Conservation (phyloP, 2,888 invertebrate genomes). For the Dioctria rufipes region DNA sequence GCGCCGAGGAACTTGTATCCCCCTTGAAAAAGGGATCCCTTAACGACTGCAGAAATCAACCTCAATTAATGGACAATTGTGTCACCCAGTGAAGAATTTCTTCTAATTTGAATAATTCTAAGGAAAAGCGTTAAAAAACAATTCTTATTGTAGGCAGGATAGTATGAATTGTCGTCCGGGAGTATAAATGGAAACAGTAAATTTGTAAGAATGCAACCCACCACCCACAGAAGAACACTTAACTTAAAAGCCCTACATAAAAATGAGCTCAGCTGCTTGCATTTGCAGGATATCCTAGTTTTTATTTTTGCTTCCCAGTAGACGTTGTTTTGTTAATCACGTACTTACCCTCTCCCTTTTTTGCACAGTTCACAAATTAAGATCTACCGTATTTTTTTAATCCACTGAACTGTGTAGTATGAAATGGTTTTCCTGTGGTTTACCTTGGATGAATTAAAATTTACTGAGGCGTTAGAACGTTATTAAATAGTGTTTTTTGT, state of each 20-base stretch:
- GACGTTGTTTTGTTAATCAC: neutral
- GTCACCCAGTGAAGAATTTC: too few species aligned
- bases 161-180: too few species aligned
- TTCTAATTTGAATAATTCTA: too few species aligned
- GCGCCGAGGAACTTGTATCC: neutral
- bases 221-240: neutral
- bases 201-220: neutral
- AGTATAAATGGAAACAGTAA: neutral
- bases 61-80: too few species aligned
- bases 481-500: neutral
- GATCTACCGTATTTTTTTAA: neutral
- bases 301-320: neutral
- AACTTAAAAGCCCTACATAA: neutral
- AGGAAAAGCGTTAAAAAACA: too few species aligned
- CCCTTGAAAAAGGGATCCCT: too few species aligned
- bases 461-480: neutral
- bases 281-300: neutral
- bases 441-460: neutral
- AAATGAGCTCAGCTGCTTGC: neutral
- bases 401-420: neutral
- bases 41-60: too few species aligned
- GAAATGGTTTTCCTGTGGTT: neutral
- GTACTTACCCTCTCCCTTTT: neutral
- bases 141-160: too few species aligned
- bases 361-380: neutral